These are phyloP conservation scores for Cossypha caffra DNA, from an alignment of 2,797 vertebrate genomes.

Conservation along the genomic window DNA sequence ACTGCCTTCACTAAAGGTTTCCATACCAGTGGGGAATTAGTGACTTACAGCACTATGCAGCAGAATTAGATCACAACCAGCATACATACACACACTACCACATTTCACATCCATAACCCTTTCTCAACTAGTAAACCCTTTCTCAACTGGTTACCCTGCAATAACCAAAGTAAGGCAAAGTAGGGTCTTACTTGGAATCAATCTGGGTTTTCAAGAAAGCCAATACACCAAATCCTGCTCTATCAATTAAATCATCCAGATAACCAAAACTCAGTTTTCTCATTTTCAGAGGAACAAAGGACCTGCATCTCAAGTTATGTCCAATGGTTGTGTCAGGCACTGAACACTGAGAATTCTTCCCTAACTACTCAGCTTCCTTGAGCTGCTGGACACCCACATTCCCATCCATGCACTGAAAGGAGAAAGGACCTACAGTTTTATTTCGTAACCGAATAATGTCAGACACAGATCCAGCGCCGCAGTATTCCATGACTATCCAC, in stretches of 20 bases:
- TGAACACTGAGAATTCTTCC: not conserved
- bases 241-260: not conserved
- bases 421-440: conserved; percentile 85
- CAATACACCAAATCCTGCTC: not conserved
- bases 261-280: not conserved
- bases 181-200: not conserved
- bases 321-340: not conserved
- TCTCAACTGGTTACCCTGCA: not conserved
- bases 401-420: not conserved
- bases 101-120: not conserved
- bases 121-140: not conserved
- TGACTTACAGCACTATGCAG: not conserved
- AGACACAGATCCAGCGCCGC: conserved; percentile 92
- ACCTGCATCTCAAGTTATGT: not conserved
- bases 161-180: not conserved
- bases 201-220: not conserved
- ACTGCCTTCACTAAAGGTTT: not conserved
- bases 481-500: conserved; percentile 98
- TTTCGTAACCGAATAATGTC: conserved; percentile 93
- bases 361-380: not conserved
- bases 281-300: not conserved
- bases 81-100: accelerated
- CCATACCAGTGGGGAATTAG: not conserved
- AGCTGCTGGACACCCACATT: not conserved
- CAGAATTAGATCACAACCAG: not conserved